Evolutionary conservation across 2,113 vertebrate species (phyloP).

Genomic region (Callipepla squamata): DNA sequence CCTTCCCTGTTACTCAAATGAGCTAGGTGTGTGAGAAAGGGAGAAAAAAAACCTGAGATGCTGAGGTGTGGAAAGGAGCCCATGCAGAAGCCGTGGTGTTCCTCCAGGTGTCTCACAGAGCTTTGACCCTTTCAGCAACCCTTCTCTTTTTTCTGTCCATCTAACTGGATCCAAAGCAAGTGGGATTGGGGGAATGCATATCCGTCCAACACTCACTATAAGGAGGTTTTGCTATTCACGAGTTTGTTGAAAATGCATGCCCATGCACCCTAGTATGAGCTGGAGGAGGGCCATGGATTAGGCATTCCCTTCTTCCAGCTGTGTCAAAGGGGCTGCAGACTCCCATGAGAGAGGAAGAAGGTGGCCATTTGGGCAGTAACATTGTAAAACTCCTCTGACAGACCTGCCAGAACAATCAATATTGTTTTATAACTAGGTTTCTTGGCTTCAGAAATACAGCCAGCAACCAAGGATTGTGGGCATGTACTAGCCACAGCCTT

Average conservation of each 20-base stretch:
- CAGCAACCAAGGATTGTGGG: neutral
- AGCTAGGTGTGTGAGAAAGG: neutral
- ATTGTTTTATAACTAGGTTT: neutral
- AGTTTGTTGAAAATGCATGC: neutral
- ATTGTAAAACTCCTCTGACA: neutral
- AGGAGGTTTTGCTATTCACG: neutral
- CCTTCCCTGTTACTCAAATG: neutral
- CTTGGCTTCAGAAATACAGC: neutral
- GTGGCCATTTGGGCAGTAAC: rapidly evolving
- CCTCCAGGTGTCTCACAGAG: neutral
- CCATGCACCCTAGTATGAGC: neutral
- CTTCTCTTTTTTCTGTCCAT: neutral
- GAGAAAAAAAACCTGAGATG: neutral
- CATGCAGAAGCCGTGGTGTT: neutral
- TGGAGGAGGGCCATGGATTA: neutral
- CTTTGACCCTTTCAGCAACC: neutral
- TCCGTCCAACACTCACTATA: neutral
- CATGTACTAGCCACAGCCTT: neutral
- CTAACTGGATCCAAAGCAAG: neutral
- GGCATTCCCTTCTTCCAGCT: rapidly evolving
- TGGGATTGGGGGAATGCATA: neutral
- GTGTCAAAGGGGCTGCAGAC: neutral
- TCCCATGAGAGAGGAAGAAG: neutral
- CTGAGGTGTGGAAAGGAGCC: neutral
- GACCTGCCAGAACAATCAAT: neutral